Evolutionary conservation across 2,797 vertebrate genomes (phyloP).

Genomic region (Propithecus deckenii): DNA sequence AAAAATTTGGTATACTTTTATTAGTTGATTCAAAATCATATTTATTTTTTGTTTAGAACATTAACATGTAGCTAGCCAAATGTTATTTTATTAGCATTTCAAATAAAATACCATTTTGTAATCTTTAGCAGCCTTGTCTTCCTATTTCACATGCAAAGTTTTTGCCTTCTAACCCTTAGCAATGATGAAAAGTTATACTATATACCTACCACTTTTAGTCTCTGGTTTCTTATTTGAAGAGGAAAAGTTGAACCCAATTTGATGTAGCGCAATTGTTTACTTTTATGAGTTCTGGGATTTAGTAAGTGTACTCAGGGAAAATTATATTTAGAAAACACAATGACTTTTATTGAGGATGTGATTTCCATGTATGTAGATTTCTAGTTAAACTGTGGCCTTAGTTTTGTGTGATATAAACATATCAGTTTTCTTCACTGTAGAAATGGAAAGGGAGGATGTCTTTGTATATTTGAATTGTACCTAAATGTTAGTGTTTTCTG

Average conservation of each 20-base stretch:
- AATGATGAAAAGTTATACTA: neutral
- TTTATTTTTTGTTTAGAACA: constrained; percentile 20
- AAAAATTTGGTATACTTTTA: neutral
- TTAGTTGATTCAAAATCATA: neutral
- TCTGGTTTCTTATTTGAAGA: neutral
- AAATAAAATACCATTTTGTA: neutral
- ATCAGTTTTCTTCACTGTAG: neutral
- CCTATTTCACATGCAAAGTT: neutral
- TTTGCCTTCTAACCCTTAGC: neutral
- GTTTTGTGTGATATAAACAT: neutral
- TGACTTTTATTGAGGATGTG: neutral
- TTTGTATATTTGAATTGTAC: neutral
- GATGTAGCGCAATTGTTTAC: neutral
- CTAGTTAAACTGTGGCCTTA: neutral
- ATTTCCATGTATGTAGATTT: neutral
- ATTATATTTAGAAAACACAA: neutral
- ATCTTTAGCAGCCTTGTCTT: neutral
- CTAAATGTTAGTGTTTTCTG: neutral
- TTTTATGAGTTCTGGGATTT: neutral
- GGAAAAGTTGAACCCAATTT: neutral
- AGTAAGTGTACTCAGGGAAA: neutral
- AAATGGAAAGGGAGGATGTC: neutral
- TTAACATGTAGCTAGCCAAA: neutral
- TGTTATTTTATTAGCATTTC: constrained; percentile 38
- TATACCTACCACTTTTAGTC: neutral